Conservation (phyloP, 2,797 vertebrate genomes). For the Macrochelys suwanniensis region DNA sequence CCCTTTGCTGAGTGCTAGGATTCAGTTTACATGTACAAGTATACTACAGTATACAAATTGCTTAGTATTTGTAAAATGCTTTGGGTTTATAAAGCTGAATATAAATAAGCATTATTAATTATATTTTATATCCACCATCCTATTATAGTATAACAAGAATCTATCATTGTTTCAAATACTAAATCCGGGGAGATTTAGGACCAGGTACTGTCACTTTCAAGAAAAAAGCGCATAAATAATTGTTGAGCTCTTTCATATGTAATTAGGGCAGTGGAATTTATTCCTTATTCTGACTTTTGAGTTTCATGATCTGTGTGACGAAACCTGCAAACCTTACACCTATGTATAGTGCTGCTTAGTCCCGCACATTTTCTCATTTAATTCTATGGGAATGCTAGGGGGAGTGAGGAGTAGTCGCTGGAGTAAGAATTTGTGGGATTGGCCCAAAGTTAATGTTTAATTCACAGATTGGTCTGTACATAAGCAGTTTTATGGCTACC, state of each 20-base stretch:
- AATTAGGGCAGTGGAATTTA: not conserved
- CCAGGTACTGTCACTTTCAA: not conserved
- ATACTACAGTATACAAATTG: not conserved
- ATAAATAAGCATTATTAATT: slow-evolving; percentile 19
- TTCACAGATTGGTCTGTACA: not conserved
- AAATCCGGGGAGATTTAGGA: not conserved
- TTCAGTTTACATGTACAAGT: not conserved
- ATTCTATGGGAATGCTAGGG: not conserved
- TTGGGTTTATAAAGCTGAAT: slow-evolving; percentile 23
- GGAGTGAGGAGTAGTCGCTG: not conserved
- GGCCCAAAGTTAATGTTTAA: not conserved
- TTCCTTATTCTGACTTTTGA: not conserved
- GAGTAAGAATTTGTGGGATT: not conserved
- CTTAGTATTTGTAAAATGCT: not conserved
- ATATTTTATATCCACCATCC: slow-evolving; percentile 5
- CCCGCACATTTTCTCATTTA: not conserved
- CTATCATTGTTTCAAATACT: not conserved
- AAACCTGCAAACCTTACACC: not conserved
- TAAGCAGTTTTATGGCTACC: not conserved
- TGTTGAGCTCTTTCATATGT: not conserved
- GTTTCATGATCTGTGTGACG: not conserved
- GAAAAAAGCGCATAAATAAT: not conserved
- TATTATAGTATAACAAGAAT: not conserved
- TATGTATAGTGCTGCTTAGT: not conserved
- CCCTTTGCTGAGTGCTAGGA: not conserved